Base-by-base conservation (phyloP, 1,140 invertebrate species). In the Bactericera cockerelli region DNA sequence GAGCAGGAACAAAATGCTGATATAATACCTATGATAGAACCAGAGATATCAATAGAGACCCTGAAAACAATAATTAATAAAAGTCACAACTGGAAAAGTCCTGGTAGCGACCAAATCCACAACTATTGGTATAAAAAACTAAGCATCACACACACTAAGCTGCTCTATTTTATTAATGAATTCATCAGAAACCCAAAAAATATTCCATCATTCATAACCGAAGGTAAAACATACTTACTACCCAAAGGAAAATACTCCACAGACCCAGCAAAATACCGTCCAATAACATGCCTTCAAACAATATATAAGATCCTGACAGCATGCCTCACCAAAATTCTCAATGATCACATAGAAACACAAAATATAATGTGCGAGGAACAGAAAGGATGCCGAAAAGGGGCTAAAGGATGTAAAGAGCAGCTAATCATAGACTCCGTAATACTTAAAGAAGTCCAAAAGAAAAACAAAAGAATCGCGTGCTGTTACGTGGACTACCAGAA, bases 91-190 rank as follows among this genome's bases (percentile, higher is more conserved):
- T 49, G 21, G 57, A 39, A 59, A 59, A 38, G n/a, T 19, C 57
- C 57, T 4, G 57, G 57, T 25, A 59, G 22, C 24, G 57, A 59
- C 33, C n/a, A 42, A 13, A 49, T 63, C 16, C 59, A 64, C 28
- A 64, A 64, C 42, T 65, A 36, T 36, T 64, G 64, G 63, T 63
- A 57, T 21, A 64, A 65, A 56, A 49, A 64, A 33, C 58, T 65
- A 13, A 63, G 57, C 21, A 25, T 21, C 26, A 26, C 54, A 2
- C 62, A 66, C 26, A 22, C 4, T 6, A n/a, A 22, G 8, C 6
- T 49, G 4, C n/a, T 49, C 4, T 8, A n/a, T 10, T 22, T 10
- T n/a, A n/a, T 49, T 22, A 49, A 49, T 22, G 4, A 56, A 3
- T 57, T 56, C 22, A 24, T 56, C 8, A 56, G 55, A 6, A n/a